A percentile compares a stretch with the other conserved stretches of the same genome.
These are phyloP conservation scores for Nannospalax galili DNA, from an alignment of 2,113 vertebrate species.

Conservation along the genomic window DNA sequence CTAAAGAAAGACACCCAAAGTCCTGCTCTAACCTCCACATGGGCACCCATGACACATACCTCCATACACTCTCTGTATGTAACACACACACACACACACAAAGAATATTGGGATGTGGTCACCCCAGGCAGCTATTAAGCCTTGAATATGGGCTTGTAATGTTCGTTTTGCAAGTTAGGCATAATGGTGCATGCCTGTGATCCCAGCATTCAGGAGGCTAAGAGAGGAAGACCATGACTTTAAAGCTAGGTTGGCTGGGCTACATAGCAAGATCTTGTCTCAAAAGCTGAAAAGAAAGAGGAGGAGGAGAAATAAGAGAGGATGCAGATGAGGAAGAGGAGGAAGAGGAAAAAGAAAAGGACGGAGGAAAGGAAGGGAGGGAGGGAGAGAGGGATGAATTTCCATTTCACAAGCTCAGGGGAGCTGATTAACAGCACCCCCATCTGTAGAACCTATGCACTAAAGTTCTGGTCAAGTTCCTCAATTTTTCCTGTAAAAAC, in stretches of 20 bases:
- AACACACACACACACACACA: not conserved
- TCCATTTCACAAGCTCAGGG: not conserved
- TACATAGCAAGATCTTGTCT: too few species aligned
- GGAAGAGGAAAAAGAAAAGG: not conserved
- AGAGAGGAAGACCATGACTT: too few species aligned
- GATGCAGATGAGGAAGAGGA: not conserved
- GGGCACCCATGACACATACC: too few species aligned
- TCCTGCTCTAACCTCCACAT: too few species aligned
- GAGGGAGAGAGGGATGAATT: not conserved
- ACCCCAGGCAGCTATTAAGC: not conserved
- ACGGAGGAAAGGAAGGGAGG: too few species aligned
- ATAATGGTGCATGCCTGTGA: not conserved
- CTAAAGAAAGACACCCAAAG: too few species aligned
- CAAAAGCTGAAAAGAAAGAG: not conserved
- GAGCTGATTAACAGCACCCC: not conserved
- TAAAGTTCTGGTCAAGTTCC: not conserved
- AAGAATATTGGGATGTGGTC: not conserved
- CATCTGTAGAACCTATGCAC: not conserved
- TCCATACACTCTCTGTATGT: too few species aligned
- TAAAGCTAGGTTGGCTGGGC: too few species aligned
- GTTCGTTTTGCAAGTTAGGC: not conserved
- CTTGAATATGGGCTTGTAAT: not conserved
- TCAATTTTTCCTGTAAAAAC: constrained; percentile 22
- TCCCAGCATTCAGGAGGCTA: not conserved
- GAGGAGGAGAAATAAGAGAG: not conserved